phyloP scores from a whole-genome alignment of 2,888 invertebrate genomes.

The Eumacrocentrus americanus region DNA sequence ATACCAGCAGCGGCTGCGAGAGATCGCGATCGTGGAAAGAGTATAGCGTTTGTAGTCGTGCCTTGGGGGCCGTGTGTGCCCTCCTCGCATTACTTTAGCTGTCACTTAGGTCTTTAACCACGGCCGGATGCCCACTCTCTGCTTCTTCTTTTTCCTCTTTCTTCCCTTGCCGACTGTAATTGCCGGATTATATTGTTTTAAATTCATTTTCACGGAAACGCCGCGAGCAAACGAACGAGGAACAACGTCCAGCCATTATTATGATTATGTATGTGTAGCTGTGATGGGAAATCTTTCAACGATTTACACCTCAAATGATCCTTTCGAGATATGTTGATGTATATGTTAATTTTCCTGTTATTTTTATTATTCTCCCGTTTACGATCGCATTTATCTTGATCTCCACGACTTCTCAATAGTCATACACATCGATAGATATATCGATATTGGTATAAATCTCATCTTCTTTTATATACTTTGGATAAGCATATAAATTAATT shows the following conservation, averaged over 20 bases:
- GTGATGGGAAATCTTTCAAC: neutral
- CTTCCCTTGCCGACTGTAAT: conserved; percentile 23
- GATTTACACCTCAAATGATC: too few species aligned
- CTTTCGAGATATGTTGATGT: neutral
- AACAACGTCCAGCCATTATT: neutral
- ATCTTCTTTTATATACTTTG: too few species aligned
- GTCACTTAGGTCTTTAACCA: conserved; percentile 44
- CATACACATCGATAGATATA: conserved; percentile 5
- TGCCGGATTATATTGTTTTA: conserved; percentile 32
- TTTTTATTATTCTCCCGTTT: neutral
- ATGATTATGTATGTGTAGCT: neutral
- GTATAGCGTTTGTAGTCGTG: neutral
- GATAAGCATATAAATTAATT: conserved; percentile 59
- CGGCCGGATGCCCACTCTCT: conserved; percentile 28
- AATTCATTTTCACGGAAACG: conserved; percentile 32
- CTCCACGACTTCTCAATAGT: too few species aligned
- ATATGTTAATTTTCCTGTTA: neutral
- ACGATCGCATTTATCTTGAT: too few species aligned
- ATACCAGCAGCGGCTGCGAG: conserved; percentile 1
- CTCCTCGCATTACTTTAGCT: conserved; percentile 39
- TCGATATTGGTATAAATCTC: too few species aligned
- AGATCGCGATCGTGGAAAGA: conserved; percentile 26
- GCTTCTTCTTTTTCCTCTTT: conserved; percentile 12
- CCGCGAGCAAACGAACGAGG: neutral
- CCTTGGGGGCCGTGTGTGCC: neutral